phyloP scores from a whole-genome alignment of 2,113 vertebrate species.

The Eudyptes chrysolophus region DNA sequence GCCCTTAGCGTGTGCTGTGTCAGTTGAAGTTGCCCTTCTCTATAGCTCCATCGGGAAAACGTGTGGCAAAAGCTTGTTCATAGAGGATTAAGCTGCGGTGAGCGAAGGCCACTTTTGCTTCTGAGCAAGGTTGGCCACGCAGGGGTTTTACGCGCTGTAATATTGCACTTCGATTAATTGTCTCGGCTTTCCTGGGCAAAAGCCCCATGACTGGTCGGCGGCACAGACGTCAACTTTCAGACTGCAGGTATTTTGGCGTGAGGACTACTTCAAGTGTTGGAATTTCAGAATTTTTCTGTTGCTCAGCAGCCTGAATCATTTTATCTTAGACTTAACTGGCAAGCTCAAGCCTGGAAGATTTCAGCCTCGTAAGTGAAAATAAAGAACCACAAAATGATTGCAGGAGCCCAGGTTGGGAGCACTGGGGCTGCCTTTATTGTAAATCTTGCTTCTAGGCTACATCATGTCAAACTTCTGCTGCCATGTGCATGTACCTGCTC shows the following conservation, averaged over 20 bases:
- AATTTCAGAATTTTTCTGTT: background rate
- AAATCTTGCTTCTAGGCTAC: background rate
- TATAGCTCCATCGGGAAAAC: rapidly evolving
- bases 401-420: background rate
- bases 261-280: background rate
- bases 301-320: background rate
- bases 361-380: background rate
- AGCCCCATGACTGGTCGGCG: rapidly evolving
- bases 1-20: rapidly evolving
- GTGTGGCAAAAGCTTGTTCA: rapidly evolving
- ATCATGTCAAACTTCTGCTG: rapidly evolving
- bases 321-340: background rate
- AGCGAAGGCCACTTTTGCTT: background rate
- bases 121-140: rapidly evolving
- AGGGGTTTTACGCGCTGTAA: background rate
- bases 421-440: background rate
- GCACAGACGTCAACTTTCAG: background rate
- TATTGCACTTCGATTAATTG: background rate
- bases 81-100: rapidly evolving
- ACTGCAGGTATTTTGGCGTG: rapidly evolving
- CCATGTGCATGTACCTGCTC: rapidly evolving
- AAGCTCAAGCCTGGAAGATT: background rate
- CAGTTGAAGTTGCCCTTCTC: background rate
- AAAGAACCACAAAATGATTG: background rate
- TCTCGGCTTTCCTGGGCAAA: background rate